Evolutionary conservation across 1,140 invertebrate species (phyloP).

Genomic region (Notospermus geniculatus): DNA sequence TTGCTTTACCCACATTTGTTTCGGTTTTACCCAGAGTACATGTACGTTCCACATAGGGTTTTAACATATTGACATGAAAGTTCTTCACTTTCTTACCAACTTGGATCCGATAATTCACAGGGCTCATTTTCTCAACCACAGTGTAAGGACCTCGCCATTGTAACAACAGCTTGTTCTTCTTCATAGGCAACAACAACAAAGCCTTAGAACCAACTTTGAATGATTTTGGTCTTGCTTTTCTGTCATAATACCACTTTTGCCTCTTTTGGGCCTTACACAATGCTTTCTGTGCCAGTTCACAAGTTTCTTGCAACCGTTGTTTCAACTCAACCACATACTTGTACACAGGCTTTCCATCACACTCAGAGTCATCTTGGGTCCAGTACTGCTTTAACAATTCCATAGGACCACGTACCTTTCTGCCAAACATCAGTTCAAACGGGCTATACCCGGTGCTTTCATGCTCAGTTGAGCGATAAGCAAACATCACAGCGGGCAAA

Average conservation of each 20-base stretch:
- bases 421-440: constrained; percentile 13
- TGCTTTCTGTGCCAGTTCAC: constrained; percentile 19
- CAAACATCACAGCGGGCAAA: too few relatives aligned
- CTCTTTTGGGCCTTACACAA: constrained; percentile 4
- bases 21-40: constrained; percentile 12
- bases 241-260: constrained; percentile 18
- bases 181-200: constrained; percentile 10
- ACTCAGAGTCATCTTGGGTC: constrained; percentile 8
- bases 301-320: constrained; percentile 20
- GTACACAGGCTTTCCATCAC: constrained; percentile 19
- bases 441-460: constrained; percentile 14
- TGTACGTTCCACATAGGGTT: neutral
- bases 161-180: too few relatives aligned
- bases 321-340: constrained; percentile 25
- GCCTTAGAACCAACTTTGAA: constrained; percentile 17
- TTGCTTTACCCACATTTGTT: neutral
- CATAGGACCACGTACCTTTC: constrained; percentile 9
- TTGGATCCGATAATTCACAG: neutral
- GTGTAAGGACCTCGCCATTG: neutral
- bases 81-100: neutral
- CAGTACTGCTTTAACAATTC: constrained; percentile 24
- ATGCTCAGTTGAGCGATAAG: too few relatives aligned
- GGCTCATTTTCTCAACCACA: neutral
- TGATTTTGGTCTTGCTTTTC: constrained; percentile 12
- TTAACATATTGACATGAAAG: neutral